These are phyloP conservation scores for Epinephelus moara DNA, from an alignment of 2,113 vertebrate genomes.

Conservation along the genomic window DNA sequence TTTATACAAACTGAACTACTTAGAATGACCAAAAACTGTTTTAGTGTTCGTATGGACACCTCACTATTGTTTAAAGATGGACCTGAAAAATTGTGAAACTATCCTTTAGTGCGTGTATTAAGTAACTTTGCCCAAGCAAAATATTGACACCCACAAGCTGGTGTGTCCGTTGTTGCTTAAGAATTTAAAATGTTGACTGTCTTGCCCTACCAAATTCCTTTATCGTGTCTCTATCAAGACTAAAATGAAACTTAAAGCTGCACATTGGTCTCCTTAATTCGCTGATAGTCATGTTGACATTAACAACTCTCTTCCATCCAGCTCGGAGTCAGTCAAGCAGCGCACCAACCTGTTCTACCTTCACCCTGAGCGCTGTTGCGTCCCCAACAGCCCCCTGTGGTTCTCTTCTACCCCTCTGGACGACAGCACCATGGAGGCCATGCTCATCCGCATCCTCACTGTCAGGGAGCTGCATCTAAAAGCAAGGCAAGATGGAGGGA, in stretches of 20 bases:
- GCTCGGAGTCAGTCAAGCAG: constrained; percentile 96
- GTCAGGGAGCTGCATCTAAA: constrained; percentile 91
- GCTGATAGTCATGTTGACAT: background rate
- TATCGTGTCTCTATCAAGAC: background rate
- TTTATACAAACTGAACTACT: background rate
- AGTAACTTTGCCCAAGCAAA: background rate
- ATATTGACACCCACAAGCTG: background rate
- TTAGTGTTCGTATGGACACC: background rate
- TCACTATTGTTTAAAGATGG: background rate
- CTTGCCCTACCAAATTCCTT: background rate
- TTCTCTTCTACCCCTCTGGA: constrained; percentile 94
- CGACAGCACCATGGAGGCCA: constrained; percentile 92
- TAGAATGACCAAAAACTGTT: background rate
- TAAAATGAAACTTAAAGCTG: background rate
- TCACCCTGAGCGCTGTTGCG: constrained; percentile 95
- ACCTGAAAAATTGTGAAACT: background rate
- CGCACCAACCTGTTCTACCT: constrained; percentile 96
- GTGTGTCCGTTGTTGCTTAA: background rate
- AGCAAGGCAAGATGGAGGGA: constrained; percentile 76
- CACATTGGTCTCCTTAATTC: background rate
- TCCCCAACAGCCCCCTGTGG: constrained; percentile 98
- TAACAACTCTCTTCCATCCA: constrained; percentile 62
- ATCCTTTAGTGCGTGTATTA: background rate
- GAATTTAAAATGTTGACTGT: background rate
- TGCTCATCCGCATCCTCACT: constrained; percentile 94